Percentiles rank a stretch among this genome's conserved stretches.
These are phyloP conservation scores for Parnassius smintheus DNA, from an alignment of 2,888 invertebrate genomes.

Conservation along the genomic window DNA sequence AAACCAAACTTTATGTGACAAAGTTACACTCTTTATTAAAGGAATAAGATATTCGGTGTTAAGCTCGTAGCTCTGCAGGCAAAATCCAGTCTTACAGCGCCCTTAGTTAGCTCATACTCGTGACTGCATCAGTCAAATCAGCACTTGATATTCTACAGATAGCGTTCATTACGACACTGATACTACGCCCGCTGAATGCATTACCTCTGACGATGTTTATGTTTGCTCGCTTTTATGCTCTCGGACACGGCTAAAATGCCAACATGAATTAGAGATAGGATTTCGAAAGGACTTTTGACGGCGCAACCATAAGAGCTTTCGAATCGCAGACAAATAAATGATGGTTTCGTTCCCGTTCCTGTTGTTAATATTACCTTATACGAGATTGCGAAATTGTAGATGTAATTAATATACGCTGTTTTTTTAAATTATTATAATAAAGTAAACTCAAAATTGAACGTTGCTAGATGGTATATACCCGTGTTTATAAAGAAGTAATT, in stretches of 20 bases:
- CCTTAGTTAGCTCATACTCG: constrained; percentile 57
- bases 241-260: constrained; percentile 16
- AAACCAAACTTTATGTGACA: too few relatives aligned
- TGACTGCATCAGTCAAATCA: constrained; percentile 75
- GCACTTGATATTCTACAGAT: constrained; percentile 64
- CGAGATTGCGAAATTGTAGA: background rate
- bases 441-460: too few relatives aligned
- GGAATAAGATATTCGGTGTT: too few relatives aligned
- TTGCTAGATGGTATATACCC: too few relatives aligned
- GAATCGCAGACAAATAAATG: constrained; percentile 4
- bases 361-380: background rate
- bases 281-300: constrained; percentile 21
- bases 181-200: constrained; percentile 48
- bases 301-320: constrained; percentile 12
- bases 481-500: too few relatives aligned
- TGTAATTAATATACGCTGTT: too few relatives aligned
- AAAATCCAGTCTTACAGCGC: background rate
- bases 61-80: too few relatives aligned
- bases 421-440: too few relatives aligned
- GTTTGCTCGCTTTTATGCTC: constrained; percentile 30
- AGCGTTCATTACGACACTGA: constrained; percentile 51
- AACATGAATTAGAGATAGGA: constrained; percentile 19
- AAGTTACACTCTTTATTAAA: too few relatives aligned
- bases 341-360: background rate
- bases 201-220: constrained; percentile 50